Evolutionary conservation across 53 echinoderm and acorn worm genomes (phyloP).

Genomic region (Echinarachnius parma): DNA sequence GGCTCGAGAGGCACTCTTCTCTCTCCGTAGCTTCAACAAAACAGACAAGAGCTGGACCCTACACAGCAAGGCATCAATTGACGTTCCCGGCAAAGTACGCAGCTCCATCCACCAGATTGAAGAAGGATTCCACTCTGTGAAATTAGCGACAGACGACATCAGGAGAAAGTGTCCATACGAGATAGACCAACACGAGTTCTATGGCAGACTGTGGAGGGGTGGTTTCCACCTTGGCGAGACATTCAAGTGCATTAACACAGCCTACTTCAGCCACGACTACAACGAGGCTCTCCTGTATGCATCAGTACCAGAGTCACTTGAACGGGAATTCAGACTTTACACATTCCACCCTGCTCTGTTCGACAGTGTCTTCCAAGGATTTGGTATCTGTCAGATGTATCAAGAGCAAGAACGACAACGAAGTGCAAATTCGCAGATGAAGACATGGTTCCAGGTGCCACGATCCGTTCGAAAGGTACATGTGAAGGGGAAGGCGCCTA

Average conservation of each 20-base stretch:
- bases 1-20: slow-evolving; percentile 78
- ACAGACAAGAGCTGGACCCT: slow-evolving; percentile 73
- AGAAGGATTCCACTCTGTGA: slow-evolving; percentile 67
- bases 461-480: slow-evolving; percentile 73
- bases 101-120: slow-evolving; percentile 71
- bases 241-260: slow-evolving; percentile 79
- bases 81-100: slow-evolving; percentile 61
- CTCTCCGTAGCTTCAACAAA: slow-evolving; percentile 73
- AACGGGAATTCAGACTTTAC: slow-evolving; percentile 78
- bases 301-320: slow-evolving; percentile 74
- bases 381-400: slow-evolving; percentile 92
- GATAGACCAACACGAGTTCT: slow-evolving; percentile 81
- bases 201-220: slow-evolving; percentile 75
- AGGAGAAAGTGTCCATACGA: slow-evolving; percentile 86
- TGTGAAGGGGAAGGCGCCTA: slow-evolving; percentile 76
- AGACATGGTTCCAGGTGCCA: slow-evolving; percentile 89
- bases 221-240: slow-evolving; percentile 91
- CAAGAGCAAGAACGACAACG: slow-evolving; percentile 75
- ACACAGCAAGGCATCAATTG: slow-evolving; percentile 78
- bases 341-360: slow-evolving; percentile 87
- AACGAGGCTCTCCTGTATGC: slow-evolving; percentile 83
- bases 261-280: slow-evolving; percentile 91
- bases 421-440: slow-evolving; percentile 54
- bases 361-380: slow-evolving; percentile 88
- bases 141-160: slow-evolving; percentile 82